Base-by-base conservation (phyloP, 2,113 vertebrate genomes). In the Ivindomyrus marchei region DNA sequence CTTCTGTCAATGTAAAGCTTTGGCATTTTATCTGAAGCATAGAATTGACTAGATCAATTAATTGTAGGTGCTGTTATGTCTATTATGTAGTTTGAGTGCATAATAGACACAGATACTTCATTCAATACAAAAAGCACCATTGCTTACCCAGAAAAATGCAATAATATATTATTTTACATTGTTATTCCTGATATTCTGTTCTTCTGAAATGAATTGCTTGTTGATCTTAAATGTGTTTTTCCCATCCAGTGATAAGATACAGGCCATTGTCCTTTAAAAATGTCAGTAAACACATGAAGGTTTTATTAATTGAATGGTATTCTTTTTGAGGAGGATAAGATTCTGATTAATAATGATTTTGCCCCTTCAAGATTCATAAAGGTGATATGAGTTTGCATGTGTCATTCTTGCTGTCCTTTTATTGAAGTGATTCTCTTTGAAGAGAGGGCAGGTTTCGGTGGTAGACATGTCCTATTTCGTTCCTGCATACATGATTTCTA, bases 261-360 rank as follows among this genome's bases (percentile, higher is more conserved):
- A 11, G 36, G 36, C 13, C 36, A 42, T 42, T 80, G 36, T 42
- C 17, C 3, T 15, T 80, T 19, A 80, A 42, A 80, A 80, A 80
- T 70, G n/a, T 31, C 62, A 70, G 10, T 70, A 80, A 36, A 80
- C 5, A 19, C 31, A 15, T 77, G 36, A 36, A 19, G 70, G 36
- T 80, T 42, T 42, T 19, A 42, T 36, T 17, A 42, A 80, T 42
- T 80, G 74, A 80, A 19, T 17, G 36, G 74, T 80, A 39, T 47
- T 49, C 83, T 85, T 45, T 24, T 85, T 0, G 6, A 85, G 10
- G 27, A 31, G n/a, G 62, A 31, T 70, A 31, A 70, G 62, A 70
- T 70, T 70, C 49, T 13, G 24, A 87, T 86, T 47, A 86, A 49
- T n/a, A 36, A 52, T 87, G 85, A 47, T 53, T 85, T 87, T 87